A percentile compares a stretch with the other conserved stretches of the same genome.
phyloP scores from a whole-genome alignment of 2,113 vertebrate genomes.

The Toxotes chatareus region DNA sequence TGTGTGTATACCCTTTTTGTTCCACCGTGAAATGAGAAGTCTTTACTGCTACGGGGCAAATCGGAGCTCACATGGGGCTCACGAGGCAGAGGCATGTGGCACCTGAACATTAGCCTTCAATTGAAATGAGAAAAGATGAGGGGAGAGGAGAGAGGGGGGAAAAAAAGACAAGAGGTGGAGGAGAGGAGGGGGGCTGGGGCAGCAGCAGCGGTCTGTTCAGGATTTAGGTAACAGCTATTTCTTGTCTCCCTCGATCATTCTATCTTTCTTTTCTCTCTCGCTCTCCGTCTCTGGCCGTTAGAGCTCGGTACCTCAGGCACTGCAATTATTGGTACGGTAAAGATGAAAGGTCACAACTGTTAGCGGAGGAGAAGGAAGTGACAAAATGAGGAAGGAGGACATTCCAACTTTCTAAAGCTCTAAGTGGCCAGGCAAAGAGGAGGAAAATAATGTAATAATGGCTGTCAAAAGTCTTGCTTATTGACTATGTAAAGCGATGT shows the following conservation, averaged over 20 bases:
- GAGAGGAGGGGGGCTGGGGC: background rate
- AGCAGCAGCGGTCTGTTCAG: constrained; percentile 31
- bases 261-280: constrained; percentile 55
- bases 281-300: constrained; percentile 54
- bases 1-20: constrained; percentile 64
- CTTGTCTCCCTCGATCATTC: constrained; percentile 56
- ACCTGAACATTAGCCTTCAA: constrained; percentile 68
- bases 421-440: constrained; percentile 8
- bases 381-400: constrained; percentile 49
- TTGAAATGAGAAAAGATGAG: constrained; percentile 68
- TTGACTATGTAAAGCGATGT: background rate
- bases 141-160: constrained; percentile 9
- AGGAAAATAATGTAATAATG: constrained; percentile 36
- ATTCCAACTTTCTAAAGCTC: constrained; percentile 51
- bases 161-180: constrained; percentile 1
- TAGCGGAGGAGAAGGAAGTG: constrained; percentile 63
- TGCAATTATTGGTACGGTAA: constrained; percentile 72
- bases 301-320: constrained; percentile 64
- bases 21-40: constrained; percentile 64
- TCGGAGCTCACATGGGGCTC: constrained; percentile 45
- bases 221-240: constrained; percentile 69
- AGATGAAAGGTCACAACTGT: constrained; percentile 78
- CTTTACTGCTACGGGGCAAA: constrained; percentile 49
- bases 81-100: constrained; percentile 56
- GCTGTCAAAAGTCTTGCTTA: constrained; percentile 37